Evolutionary conservation across 2,888 invertebrate species (phyloP).

Genomic region (Magallana nippona): DNA sequence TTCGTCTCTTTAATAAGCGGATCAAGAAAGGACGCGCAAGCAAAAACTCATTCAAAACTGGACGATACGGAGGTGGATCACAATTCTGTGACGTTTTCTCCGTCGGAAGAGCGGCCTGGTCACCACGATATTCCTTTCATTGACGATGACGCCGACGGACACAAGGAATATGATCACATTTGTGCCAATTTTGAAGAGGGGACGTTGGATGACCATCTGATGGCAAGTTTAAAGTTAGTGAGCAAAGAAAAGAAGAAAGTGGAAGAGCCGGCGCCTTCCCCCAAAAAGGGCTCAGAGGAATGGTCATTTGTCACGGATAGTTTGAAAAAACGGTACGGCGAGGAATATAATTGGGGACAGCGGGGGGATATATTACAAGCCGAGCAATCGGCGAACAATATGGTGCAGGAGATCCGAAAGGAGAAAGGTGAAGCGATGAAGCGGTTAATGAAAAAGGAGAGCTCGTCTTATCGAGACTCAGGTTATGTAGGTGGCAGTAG

Average conservation of each 20-base stretch:
- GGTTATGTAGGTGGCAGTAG: slow-evolving; percentile 36
- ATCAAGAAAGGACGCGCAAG: background rate
- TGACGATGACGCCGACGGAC: slow-evolving; percentile 59
- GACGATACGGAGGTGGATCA: slow-evolving; percentile 13
- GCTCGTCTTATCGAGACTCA: slow-evolving; percentile 30
- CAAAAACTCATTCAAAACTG: background rate
- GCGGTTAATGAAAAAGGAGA: background rate
- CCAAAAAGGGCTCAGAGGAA: slow-evolving; percentile 56
- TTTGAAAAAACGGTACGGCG: slow-evolving; percentile 59
- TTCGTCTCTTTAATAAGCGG: slow-evolving; percentile 25
- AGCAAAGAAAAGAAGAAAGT: slow-evolving; percentile 49
- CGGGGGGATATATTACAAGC: slow-evolving; percentile 59
- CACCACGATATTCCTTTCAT: slow-evolving; percentile 47
- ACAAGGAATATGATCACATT: slow-evolving; percentile 51
- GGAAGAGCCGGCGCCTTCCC: slow-evolving; percentile 4
- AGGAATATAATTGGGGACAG: slow-evolving; percentile 62
- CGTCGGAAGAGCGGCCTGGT: slow-evolving; percentile 6
- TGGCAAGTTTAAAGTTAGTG: slow-evolving; percentile 63
- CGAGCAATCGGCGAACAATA: slow-evolving; percentile 42
- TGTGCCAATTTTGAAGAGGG: slow-evolving; percentile 55
- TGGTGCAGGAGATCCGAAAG: slow-evolving; percentile 9
- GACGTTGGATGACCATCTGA: slow-evolving; percentile 65
- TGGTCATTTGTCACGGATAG: slow-evolving; percentile 65
- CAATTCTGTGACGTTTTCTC: background rate
- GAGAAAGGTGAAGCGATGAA: slow-evolving; percentile 19